Evolutionary conservation across 2,888 invertebrate genomes (phyloP).

Genomic region (Merodon equestris): DNA sequence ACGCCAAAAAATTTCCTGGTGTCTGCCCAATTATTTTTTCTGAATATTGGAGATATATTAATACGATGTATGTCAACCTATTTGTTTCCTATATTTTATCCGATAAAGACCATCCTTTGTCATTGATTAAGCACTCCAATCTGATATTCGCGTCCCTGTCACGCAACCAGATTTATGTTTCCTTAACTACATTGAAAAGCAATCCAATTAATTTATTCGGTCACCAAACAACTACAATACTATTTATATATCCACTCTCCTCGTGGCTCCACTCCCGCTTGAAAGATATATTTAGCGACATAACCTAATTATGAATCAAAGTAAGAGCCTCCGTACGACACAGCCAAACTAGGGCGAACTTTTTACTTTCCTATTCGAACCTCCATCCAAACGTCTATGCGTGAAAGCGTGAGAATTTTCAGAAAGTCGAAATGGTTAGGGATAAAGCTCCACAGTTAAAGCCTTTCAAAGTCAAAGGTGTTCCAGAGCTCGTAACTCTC

Average conservation of each 20-base stretch:
- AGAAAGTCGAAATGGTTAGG: too few species aligned
- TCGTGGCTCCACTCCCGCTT: background rate
- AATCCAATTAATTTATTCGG: constrained; percentile 20
- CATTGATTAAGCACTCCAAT: constrained; percentile 2
- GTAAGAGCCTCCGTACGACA: constrained; percentile 2
- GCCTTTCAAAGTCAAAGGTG: too few species aligned
- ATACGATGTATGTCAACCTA: too few species aligned
- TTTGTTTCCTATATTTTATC: too few species aligned
- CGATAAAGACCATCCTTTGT: too few species aligned
- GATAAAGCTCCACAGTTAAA: background rate
- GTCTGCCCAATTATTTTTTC: too few species aligned
- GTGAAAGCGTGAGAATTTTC: constrained; percentile 27
- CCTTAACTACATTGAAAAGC: constrained; percentile 39
- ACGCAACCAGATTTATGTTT: constrained; percentile 46
- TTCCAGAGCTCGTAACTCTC: constrained; percentile 1
- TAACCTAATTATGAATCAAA: constrained; percentile 12
- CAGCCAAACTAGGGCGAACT: background rate
- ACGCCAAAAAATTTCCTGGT: too few species aligned
- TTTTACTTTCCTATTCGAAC: background rate
- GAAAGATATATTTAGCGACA: constrained; percentile 12
- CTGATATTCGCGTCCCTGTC: constrained; percentile 2
- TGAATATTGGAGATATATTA: too few species aligned
- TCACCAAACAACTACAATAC: background rate
- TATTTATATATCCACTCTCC: too few species aligned
- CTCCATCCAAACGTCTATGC: background rate